Evolutionary conservation across 2,113 vertebrate species (phyloP).

Genomic region (Verasper variegatus): DNA sequence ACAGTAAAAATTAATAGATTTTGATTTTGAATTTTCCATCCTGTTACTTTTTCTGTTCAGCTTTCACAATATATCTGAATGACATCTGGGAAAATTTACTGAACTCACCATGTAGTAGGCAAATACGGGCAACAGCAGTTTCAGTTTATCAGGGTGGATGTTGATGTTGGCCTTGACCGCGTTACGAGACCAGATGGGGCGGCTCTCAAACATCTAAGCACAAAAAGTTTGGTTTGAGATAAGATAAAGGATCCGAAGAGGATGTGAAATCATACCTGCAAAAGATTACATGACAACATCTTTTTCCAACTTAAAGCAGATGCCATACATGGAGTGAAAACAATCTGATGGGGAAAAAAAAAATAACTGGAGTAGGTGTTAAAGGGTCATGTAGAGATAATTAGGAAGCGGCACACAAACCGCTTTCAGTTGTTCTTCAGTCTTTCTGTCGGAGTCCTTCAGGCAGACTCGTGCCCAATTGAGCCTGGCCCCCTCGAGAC

Average conservation of each 20-base stretch:
- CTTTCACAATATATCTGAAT: not conserved
- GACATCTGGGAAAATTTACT: not conserved
- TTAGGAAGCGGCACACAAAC: constrained; percentile 58
- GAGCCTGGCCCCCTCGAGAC: constrained; percentile 86
- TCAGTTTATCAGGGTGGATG: constrained; percentile 95
- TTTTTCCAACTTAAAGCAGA: not conserved
- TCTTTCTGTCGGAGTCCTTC: constrained; percentile 82
- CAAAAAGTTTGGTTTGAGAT: constrained; percentile 51
- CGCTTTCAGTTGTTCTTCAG: constrained; percentile 85
- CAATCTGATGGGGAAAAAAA: too few species aligned
- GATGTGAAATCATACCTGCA: not conserved
- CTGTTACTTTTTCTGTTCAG: too few species aligned
- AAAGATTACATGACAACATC: too few species aligned
- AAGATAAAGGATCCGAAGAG: constrained; percentile 48
- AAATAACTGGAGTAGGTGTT: too few species aligned
- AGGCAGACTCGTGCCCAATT: constrained; percentile 87
- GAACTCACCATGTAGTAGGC: constrained; percentile 96
- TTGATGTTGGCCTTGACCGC: constrained; percentile 93
- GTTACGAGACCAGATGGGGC: constrained; percentile 94
- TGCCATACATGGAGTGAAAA: too few species aligned
- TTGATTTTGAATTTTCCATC: too few species aligned
- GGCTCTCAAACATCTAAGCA: constrained; percentile 88
- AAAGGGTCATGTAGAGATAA: too few species aligned
- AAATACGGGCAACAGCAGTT: constrained; percentile 88
- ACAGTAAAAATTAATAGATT: too few species aligned